Evolutionary conservation across 53 echinoderm and acorn worm species (phyloP).

Genomic region (Mesocentrotus franciscanus): DNA sequence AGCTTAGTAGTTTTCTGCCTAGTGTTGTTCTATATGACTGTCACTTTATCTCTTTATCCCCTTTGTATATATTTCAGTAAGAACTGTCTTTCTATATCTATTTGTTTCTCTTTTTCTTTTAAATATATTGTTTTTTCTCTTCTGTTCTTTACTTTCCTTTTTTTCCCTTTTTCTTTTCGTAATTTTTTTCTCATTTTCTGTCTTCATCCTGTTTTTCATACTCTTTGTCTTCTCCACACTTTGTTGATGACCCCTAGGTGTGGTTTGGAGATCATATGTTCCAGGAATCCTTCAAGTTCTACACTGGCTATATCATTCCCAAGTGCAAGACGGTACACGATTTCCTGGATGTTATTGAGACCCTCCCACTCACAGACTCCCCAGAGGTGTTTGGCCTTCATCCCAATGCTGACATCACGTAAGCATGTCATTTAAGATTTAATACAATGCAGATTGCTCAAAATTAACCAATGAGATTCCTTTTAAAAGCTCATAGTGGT

Average conservation of each 20-base stretch:
- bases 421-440: conserved; percentile 41
- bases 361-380: conserved; percentile 90
- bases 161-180: neutral
- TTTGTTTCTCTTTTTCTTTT: neutral
- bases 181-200: neutral
- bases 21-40: neutral
- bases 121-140: neutral
- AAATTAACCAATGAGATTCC: neutral
- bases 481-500: neutral
- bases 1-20: neutral
- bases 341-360: conserved; percentile 91
- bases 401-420: conserved; percentile 99
- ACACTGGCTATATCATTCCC: conserved; percentile 94
- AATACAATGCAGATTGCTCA: neutral
- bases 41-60: neutral
- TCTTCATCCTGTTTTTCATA: neutral
- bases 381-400: conserved; percentile 98
- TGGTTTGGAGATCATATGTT: conserved; percentile 99
- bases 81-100: neutral
- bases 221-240: neutral
- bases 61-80: neutral
- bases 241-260: conserved; percentile 66
- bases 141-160: neutral
- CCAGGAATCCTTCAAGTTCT: conserved; percentile 91
- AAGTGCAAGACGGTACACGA: conserved; percentile 96